These are phyloP conservation scores for Stichodactyla mertensii DNA, from an alignment of 64 coral and sea anemone genomes.

Conservation along the genomic window DNA sequence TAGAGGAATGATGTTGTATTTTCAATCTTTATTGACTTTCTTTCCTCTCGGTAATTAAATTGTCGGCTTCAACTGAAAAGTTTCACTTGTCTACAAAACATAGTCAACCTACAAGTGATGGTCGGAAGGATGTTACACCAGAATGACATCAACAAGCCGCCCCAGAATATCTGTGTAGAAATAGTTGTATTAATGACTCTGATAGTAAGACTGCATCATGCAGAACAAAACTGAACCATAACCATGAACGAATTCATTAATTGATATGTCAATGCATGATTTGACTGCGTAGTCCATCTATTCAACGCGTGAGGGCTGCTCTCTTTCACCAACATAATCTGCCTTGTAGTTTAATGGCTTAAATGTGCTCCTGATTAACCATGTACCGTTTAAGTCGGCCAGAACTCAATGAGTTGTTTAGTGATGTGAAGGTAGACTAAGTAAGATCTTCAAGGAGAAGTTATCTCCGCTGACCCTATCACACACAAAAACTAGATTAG, in stretches of 20 bases:
- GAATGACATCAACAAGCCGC: not conserved
- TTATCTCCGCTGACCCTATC: too few species aligned
- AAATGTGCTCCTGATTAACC: not conserved
- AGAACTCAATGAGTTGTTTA: too few species aligned
- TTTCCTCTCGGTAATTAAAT: not conserved
- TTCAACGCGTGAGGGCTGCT: constrained; percentile 12
- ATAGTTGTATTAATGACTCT: too few species aligned
- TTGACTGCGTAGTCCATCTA: not conserved
- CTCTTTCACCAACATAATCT: constrained; percentile 1
- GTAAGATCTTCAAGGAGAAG: too few species aligned
- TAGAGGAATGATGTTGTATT: not conserved
- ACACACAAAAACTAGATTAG: too few species aligned
- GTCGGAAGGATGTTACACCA: not conserved
- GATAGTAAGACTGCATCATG: too few species aligned
- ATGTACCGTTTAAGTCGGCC: not conserved
- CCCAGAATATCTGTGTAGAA: not conserved
- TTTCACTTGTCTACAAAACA: not conserved
- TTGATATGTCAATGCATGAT: not conserved
- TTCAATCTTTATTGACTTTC: not conserved
- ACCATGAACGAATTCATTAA: not conserved
- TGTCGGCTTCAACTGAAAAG: not conserved
- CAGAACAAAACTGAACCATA: not conserved
- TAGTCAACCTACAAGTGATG: not conserved
- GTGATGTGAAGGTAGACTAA: too few species aligned
- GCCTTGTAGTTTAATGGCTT: not conserved